phyloP scores from a whole-genome alignment of 2,888 invertebrate species.

The Anorthoa munda region DNA sequence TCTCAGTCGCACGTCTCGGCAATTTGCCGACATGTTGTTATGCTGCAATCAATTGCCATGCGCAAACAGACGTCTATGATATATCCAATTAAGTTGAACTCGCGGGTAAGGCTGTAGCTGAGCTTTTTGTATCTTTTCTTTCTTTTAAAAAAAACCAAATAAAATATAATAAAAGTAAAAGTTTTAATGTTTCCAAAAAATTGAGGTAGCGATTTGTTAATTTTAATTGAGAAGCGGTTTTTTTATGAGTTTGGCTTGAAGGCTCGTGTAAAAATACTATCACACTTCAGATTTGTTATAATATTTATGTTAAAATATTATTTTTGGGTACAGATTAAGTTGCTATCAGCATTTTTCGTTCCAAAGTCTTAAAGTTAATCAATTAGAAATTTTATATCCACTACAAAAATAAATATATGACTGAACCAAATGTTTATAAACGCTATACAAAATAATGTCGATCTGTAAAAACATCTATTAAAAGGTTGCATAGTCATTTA shows the following conservation, averaged over 20 bases:
- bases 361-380: background rate
- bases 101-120: slow-evolving; percentile 75
- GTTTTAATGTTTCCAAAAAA: slow-evolving; percentile 31
- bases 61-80: slow-evolving; percentile 91
- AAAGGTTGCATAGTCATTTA: background rate
- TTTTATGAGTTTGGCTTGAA: background rate
- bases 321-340: background rate
- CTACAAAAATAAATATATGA: background rate
- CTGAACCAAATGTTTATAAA: background rate
- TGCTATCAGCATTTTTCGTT: background rate
- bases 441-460: background rate
- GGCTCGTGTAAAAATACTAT: background rate
- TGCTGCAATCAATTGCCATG: slow-evolving; percentile 91
- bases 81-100: slow-evolving; percentile 89
- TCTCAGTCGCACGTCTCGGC: slow-evolving; percentile 80
- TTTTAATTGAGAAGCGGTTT: slow-evolving; percentile 25
- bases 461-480: background rate
- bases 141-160: too few relatives aligned
- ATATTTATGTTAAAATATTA: background rate
- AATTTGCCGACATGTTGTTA: slow-evolving; percentile 90
- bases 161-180: too few relatives aligned
- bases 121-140: slow-evolving; percentile 57
- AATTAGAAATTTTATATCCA: background rate
- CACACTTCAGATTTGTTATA: background rate
- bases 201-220: slow-evolving; percentile 32